Conservation (phyloP, 2,888 invertebrate genomes). For the Euproctis similis region DNA sequence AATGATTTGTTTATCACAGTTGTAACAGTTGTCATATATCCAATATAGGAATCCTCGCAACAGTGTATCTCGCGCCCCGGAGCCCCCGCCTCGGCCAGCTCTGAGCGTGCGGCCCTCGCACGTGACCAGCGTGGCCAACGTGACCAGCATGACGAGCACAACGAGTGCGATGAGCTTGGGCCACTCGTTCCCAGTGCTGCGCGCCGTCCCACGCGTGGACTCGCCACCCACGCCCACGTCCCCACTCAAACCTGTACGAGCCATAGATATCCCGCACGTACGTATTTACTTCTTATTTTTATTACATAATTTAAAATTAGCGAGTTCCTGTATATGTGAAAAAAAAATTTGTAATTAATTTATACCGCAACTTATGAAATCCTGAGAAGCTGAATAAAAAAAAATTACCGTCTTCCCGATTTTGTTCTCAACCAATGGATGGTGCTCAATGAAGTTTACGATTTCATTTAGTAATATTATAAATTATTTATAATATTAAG, state of each 20-base stretch:
- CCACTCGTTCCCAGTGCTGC: constrained; percentile 28
- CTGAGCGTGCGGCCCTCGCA: constrained; percentile 7
- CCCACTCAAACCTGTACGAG: constrained; percentile 29
- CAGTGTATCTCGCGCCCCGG: constrained; percentile 4
- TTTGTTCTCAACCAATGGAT: too few relatives aligned
- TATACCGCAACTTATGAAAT: too few relatives aligned
- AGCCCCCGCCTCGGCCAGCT: constrained; percentile 9
- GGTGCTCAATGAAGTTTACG: too few relatives aligned
- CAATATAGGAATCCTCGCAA: constrained; percentile 9
- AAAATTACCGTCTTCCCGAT: too few relatives aligned
- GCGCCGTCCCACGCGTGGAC: constrained; percentile 25
- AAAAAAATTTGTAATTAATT: too few relatives aligned
- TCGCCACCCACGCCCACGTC: constrained; percentile 21
- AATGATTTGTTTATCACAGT: too few relatives aligned
- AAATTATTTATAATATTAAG: too few relatives aligned
- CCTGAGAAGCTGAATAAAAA: too few relatives aligned
- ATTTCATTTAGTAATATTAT: too few relatives aligned
- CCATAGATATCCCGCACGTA: constrained; percentile 27
- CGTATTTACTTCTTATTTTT: constrained; percentile 1
- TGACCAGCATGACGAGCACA: constrained; percentile 20
- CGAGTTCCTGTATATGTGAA: too few relatives aligned
- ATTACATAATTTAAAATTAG: background rate
- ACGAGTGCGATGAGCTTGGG: constrained; percentile 16
- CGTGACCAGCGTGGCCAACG: constrained; percentile 19
- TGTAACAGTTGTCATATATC: too few relatives aligned